These are phyloP conservation scores for Athripsodes cinereus DNA, from an alignment of 2,888 invertebrate species.

Conservation along the genomic window DNA sequence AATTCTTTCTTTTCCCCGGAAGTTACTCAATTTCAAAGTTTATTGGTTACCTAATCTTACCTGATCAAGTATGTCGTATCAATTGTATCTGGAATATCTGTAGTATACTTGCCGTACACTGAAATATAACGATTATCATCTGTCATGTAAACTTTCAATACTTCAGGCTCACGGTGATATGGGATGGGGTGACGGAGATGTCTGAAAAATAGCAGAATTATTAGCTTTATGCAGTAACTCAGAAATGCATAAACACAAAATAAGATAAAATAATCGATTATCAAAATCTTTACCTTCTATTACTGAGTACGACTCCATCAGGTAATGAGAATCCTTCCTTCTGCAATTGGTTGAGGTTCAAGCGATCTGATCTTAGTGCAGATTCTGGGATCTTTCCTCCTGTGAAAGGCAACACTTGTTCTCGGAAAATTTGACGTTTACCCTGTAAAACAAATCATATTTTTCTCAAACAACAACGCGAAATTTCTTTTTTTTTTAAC, in stretches of 20 bases:
- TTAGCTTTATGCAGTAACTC: too few relatives aligned
- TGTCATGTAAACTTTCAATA: conserved; percentile 13
- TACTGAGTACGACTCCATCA: conserved; percentile 52
- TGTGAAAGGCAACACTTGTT: conserved; percentile 53
- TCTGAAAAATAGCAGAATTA: conserved; percentile 8
- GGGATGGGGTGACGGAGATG: conserved; percentile 15
- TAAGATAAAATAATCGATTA: conserved; percentile 8
- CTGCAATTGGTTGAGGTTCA: conserved; percentile 54
- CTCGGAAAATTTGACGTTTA: conserved; percentile 58
- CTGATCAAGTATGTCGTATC: conserved; percentile 21
- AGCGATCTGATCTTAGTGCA: conserved; percentile 54
- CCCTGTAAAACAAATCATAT: conserved; percentile 35
- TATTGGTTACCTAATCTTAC: neutral
- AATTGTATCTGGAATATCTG: conserved; percentile 8
- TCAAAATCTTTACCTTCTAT: conserved; percentile 32
- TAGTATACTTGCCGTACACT: conserved; percentile 15
- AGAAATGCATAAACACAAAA: neutral
- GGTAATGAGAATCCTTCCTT: conserved; percentile 56
- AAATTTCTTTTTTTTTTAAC: too few relatives aligned
- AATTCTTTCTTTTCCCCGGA: too few relatives aligned
- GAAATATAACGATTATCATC: conserved; percentile 17
- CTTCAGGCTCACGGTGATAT: conserved; percentile 15
- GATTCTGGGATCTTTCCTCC: conserved; percentile 61
- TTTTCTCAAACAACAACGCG: too few relatives aligned
- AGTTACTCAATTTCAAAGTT: neutral